A percentile compares a stretch with the other conserved stretches of the same genome.
Evolutionary conservation across 2,113 vertebrate species (phyloP).

Genomic region (Chaetodon trifascialis): DNA sequence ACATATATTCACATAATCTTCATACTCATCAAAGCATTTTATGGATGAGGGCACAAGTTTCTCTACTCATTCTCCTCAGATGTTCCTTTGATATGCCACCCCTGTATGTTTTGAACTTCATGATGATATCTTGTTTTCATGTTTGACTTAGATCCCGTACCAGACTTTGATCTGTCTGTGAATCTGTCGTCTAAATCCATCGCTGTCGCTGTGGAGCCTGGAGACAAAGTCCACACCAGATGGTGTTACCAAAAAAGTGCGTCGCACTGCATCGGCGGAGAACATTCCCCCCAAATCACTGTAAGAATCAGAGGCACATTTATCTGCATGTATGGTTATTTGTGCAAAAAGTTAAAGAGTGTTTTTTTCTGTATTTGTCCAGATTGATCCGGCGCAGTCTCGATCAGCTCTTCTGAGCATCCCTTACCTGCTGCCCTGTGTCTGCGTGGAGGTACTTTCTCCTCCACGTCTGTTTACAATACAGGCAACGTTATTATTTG

Average conservation of each 20-base stretch:
- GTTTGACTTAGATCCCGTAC: constrained; percentile 43
- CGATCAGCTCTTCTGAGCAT: constrained; percentile 73
- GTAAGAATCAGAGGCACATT: constrained; percentile 39
- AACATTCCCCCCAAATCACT: accelerated
- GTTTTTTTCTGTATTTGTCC: not conserved
- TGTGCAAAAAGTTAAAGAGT: not conserved
- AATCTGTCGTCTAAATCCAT: constrained; percentile 61
- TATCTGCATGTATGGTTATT: not conserved
- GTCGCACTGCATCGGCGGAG: accelerated
- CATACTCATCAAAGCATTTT: not conserved
- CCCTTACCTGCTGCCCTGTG: constrained; percentile 76
- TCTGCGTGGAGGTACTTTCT: constrained; percentile 82
- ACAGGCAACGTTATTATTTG: not conserved
- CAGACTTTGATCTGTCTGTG: constrained; percentile 61
- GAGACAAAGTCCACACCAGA: constrained; percentile 22
- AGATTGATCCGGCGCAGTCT: constrained; percentile 66
- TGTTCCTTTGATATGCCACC: not conserved
- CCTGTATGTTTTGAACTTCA: not conserved
- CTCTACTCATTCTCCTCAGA: no score
- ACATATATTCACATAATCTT: not conserved
- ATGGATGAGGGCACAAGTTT: no score
- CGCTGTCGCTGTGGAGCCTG: constrained; percentile 46
- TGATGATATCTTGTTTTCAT: not conserved
- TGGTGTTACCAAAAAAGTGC: constrained; percentile 40
- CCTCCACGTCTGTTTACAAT: not conserved